Conservation (phyloP, 2,113 vertebrate genomes). For the Otolemur garnettii region DNA sequence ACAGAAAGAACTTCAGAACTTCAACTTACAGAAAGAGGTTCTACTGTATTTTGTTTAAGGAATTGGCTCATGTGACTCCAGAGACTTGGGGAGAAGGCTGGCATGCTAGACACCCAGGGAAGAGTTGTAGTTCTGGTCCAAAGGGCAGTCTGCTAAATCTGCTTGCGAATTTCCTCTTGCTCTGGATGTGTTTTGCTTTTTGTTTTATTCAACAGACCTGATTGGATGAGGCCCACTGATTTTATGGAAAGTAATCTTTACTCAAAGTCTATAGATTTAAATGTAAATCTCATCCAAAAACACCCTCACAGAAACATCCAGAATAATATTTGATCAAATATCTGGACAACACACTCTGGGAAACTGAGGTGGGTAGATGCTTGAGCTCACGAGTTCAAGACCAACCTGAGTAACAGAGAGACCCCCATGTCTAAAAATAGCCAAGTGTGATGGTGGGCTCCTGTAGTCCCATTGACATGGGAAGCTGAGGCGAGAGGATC, state of each 20-base stretch:
- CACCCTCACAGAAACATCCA: background rate
- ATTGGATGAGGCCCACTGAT: background rate
- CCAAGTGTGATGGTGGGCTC: too few species aligned
- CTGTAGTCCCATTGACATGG: too few species aligned
- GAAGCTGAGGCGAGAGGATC: too few species aligned
- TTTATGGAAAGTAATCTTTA: background rate
- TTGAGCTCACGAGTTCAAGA: too few species aligned
- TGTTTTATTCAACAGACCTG: background rate
- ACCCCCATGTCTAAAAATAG: too few species aligned
- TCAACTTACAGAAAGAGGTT: too few species aligned
- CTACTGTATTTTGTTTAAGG: background rate
- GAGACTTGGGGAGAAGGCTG: background rate
- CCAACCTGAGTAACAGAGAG: too few species aligned
- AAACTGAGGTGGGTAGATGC: too few species aligned
- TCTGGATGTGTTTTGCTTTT: constrained; percentile 3
- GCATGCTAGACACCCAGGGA: background rate
- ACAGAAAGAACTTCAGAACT: too few species aligned
- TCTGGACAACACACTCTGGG: background rate
- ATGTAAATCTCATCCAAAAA: background rate
- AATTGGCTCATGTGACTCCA: background rate
- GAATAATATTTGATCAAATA: background rate
- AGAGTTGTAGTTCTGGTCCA: background rate
- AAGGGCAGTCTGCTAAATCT: background rate
- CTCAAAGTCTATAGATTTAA: constrained; percentile 10
- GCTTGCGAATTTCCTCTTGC: constrained; percentile 1